A percentile compares a stretch with the other conserved stretches of the same genome.
Conservation (phyloP, 2,113 vertebrate genomes). For the Cyprinodon variegatus region DNA sequence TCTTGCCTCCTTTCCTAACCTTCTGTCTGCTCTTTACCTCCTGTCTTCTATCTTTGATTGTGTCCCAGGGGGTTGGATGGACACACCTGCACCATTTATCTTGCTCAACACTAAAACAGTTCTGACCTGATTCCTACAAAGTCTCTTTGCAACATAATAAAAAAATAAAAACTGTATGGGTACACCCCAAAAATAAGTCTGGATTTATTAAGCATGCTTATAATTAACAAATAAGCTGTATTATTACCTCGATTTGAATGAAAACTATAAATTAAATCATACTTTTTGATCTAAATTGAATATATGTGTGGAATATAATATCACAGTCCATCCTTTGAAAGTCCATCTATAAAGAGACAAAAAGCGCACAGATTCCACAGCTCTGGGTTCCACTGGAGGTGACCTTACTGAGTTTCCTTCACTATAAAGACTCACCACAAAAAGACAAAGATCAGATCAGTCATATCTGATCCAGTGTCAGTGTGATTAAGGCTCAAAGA, state of each 20-base stretch:
- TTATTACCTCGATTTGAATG: neutral
- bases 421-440: neutral
- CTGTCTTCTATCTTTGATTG: slow-evolving; percentile 14
- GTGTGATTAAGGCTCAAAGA: slow-evolving; percentile 11
- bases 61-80: slow-evolving; percentile 54
- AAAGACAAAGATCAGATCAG: neutral
- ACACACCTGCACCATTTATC: slow-evolving; percentile 57
- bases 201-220: neutral
- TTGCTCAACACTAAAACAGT: slow-evolving; percentile 8
- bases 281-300: neutral
- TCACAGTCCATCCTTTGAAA: neutral
- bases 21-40: slow-evolving; percentile 34
- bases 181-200: neutral
- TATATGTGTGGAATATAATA: neutral
- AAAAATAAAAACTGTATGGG: slow-evolving; percentile 50
- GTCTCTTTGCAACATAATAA: slow-evolving; percentile 18
- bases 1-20: slow-evolving; percentile 50
- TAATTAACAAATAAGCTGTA: neutral
- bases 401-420: neutral
- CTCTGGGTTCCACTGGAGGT: neutral
- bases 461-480: neutral
- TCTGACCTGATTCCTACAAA: slow-evolving; percentile 59
- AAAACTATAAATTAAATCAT: neutral
- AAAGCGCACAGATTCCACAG: neutral
- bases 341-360: neutral